These are phyloP conservation scores for Brachypalpus laphriformis DNA, from an alignment of 2,888 invertebrate species.

Conservation along the genomic window DNA sequence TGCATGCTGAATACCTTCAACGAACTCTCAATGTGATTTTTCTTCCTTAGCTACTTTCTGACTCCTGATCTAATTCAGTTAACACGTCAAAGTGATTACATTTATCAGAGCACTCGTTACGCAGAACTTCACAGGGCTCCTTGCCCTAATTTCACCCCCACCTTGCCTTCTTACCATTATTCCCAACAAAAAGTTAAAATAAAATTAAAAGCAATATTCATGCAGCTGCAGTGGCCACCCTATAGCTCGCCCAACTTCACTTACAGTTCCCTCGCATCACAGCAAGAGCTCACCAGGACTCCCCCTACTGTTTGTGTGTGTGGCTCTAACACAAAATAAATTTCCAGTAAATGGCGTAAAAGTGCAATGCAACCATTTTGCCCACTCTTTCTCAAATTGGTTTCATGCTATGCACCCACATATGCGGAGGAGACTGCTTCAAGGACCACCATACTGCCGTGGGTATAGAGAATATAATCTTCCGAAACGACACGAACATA, in stretches of 20 bases:
- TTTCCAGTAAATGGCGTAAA: constrained; percentile 23
- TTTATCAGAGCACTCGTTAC: neutral
- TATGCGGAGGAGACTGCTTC: neutral
- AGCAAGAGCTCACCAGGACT: neutral
- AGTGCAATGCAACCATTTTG: constrained; percentile 42
- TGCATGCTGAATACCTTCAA: too few species aligned
- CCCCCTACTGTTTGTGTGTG: neutral
- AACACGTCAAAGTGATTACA: constrained; percentile 1
- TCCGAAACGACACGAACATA: constrained; percentile 19
- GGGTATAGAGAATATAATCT: constrained; percentile 34
- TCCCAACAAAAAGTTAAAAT: neutral
- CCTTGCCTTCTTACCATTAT: neutral
- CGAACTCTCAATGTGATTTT: neutral
- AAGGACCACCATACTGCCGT: constrained; percentile 18
- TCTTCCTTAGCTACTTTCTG: neutral
- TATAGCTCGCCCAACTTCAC: neutral
- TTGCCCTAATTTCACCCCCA: neutral
- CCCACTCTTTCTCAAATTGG: constrained; percentile 39
- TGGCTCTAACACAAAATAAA: constrained; percentile 27
- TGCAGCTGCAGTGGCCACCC: too few species aligned
- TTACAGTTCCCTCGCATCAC: neutral
- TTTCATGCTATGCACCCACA: constrained; percentile 49
- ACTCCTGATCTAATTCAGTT: neutral
- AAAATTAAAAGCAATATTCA: constrained; percentile 37
- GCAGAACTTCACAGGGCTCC: neutral